A percentile compares a stretch with the other conserved stretches of the same genome.
Conservation (phyloP, 2,797 vertebrate genomes). For the Pteronotus mesoamericanus region DNA sequence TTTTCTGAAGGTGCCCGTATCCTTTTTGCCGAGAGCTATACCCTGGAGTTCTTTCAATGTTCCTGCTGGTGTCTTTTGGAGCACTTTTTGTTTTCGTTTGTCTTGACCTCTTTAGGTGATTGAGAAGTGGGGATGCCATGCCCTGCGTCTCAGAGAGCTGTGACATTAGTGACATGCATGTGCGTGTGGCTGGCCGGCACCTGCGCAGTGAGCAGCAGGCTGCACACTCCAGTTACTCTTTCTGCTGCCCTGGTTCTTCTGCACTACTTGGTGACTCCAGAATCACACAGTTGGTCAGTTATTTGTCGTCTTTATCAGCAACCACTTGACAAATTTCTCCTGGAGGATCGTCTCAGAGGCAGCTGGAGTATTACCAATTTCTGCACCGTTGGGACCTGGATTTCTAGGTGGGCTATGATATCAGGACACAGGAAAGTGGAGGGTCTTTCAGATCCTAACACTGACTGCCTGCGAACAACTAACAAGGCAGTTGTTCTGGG, state of each 20-base stretch:
- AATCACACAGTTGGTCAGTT: not conserved
- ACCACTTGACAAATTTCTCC: not conserved
- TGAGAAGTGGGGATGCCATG: not conserved
- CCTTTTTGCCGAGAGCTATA: not conserved
- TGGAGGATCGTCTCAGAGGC: not conserved
- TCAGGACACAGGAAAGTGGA: not conserved
- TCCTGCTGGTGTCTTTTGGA: not conserved
- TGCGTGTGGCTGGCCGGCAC: fast-evolving
- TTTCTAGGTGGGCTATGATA: not conserved
- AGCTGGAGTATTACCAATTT: fast-evolving
- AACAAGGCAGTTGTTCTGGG: not conserved
- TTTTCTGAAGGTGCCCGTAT: not conserved
- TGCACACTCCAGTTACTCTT: fast-evolving
- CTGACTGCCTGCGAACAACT: not conserved
- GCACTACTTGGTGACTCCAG: not conserved
- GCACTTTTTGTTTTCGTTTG: not conserved
- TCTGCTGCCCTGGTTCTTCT: not conserved
- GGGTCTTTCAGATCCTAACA: not conserved
- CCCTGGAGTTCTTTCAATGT: not conserved
- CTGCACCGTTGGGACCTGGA: not conserved
- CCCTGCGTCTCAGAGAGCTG: not conserved
- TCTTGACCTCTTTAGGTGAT: not conserved
- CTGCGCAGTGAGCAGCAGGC: not conserved
- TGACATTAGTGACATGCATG: fast-evolving
- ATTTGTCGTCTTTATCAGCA: not conserved